These are phyloP conservation scores for Andricus grossulariae DNA, from an alignment of 1,140 invertebrate species.

Conservation along the genomic window DNA sequence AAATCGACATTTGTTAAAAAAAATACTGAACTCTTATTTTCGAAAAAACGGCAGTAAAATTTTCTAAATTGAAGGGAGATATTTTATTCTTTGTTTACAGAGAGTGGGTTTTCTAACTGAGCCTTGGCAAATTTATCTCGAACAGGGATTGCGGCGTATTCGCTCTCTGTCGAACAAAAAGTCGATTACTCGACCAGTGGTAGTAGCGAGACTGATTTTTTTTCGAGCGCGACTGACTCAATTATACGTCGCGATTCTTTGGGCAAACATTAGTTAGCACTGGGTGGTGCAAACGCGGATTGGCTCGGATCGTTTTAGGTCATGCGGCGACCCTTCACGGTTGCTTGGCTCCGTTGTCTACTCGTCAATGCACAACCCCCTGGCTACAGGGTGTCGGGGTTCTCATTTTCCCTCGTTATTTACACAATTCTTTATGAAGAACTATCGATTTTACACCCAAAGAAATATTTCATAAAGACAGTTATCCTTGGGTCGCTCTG, in stretches of 20 bases:
- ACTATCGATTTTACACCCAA: neutral
- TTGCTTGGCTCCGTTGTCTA: slow-evolving; percentile 73
- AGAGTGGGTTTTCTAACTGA: neutral
- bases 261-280: slow-evolving; percentile 76
- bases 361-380: slow-evolving; percentile 70
- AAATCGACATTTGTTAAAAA: no score
- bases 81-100: neutral
- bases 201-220: slow-evolving; percentile 52
- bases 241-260: slow-evolving; percentile 74
- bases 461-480: no score
- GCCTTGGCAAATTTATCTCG: neutral
- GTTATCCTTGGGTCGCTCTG: no score
- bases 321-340: slow-evolving; percentile 72
- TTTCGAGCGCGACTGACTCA: slow-evolving; percentile 63
- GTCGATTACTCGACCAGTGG: slow-evolving; percentile 62
- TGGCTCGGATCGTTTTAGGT: slow-evolving; percentile 66
- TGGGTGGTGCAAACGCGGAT: slow-evolving; percentile 56
- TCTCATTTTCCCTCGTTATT: slow-evolving; percentile 67
- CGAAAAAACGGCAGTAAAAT: neutral
- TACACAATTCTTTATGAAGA: neutral
- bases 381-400: slow-evolving; percentile 66
- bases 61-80: neutral
- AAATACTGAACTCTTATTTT: no score
- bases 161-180: slow-evolving; percentile 41
- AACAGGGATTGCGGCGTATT: neutral